Conservation (phyloP, 2,797 vertebrate species). For the Setipinna tenuifilis region DNA sequence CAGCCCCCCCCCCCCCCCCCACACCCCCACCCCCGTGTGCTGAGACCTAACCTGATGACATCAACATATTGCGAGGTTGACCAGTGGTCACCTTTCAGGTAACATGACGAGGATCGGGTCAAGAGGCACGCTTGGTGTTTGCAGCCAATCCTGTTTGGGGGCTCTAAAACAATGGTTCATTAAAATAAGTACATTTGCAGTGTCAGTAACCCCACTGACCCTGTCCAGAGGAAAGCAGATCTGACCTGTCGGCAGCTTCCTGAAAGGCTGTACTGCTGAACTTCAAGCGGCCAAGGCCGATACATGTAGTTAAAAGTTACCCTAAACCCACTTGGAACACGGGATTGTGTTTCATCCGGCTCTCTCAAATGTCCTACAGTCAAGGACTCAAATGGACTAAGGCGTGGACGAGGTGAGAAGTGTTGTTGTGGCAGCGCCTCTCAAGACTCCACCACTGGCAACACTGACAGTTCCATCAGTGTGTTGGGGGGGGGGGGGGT, state of each 20-base stretch:
- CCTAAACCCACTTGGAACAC: neutral
- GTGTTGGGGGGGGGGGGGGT: neutral
- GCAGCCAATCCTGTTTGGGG: slow-evolving; percentile 12
- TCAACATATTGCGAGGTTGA: slow-evolving; percentile 44
- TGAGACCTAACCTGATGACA: slow-evolving; percentile 36
- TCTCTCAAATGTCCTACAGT: slow-evolving; percentile 2
- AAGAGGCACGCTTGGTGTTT: neutral
- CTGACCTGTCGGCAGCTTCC: neutral
- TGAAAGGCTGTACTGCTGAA: slow-evolving; percentile 11
- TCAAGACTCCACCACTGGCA: neutral
- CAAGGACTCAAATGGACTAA: neutral
- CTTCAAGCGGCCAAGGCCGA: slow-evolving; percentile 33
- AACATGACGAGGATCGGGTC: slow-evolving; percentile 15
- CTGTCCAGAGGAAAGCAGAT: neutral
- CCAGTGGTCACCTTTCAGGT: slow-evolving; percentile 66
- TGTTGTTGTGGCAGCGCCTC: neutral
- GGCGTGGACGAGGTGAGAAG: neutral
- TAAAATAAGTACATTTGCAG: slow-evolving; percentile 24
- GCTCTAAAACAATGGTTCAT: neutral
- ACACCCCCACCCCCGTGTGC: too few relatives aligned
- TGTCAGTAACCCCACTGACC: neutral
- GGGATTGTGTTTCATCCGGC: neutral
- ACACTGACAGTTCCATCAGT: neutral
- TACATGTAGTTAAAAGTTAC: slow-evolving; percentile 25
- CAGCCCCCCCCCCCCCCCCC: too few relatives aligned